Percentiles rank a stretch among this genome's conserved stretches.
Conservation (phyloP, 2,797 vertebrate genomes). For the Silurus lanzhouensis region DNA sequence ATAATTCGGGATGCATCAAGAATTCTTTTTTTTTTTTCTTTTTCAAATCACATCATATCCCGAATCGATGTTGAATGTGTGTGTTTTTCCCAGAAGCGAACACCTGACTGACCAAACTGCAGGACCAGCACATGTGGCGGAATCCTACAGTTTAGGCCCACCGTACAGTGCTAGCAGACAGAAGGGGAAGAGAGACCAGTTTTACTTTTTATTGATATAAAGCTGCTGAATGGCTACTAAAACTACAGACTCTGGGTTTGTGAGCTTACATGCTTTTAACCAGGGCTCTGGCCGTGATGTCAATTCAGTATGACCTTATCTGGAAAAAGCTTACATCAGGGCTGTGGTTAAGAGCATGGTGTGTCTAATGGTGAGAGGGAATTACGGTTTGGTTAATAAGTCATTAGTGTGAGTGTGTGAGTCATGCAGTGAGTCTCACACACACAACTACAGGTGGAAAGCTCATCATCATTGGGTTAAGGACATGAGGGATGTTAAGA, state of each 20-base stretch:
- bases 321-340: conserved; percentile 29
- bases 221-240: no score
- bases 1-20: conserved; percentile 18
- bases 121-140: neutral
- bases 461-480: conserved; percentile 47
- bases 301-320: neutral
- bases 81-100: neutral
- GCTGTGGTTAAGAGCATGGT: conserved; percentile 46
- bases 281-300: conserved; percentile 10
- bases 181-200: neutral
- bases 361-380: conserved; percentile 50
- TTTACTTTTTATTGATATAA: neutral
- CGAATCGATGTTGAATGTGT: neutral
- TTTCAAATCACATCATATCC: neutral
- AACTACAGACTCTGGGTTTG: neutral
- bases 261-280: conserved; percentile 26
- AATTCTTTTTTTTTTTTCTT: neutral
- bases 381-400: conserved; percentile 41
- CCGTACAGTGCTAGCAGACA: neutral
- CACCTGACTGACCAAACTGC: conserved; percentile 64
- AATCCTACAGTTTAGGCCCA: neutral
- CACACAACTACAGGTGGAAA: conserved; percentile 25
- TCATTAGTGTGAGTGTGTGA: conserved; percentile 47
- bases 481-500: conserved; percentile 45
- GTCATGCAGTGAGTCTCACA: conserved; percentile 34